Evolutionary conservation across 2,113 vertebrate genomes (phyloP), one percentile per base, ranked within the genome.

Genomic region (Crotophaga sulcirostris): DNA sequence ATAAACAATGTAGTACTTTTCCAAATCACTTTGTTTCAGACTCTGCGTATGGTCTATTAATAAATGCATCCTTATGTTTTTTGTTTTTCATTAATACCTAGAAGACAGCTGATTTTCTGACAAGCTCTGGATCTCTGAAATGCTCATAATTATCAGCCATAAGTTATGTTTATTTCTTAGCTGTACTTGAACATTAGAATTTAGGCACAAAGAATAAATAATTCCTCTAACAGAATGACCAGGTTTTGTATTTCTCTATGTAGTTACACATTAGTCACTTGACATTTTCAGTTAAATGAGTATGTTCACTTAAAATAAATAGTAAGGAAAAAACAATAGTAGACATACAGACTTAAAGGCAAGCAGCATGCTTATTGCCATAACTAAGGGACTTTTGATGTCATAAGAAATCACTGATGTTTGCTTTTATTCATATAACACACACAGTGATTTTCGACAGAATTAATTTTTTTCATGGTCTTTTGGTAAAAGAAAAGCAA

Each of bases 1-100:
- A 96, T 94, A 96, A 98, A 97, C 89, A 97, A 77, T 69, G 70
- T 91, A 97, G 89, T 67, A 86, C 92, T 95, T 96, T 96, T 95
- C 94, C 76, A 95, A 78, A 94, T 87, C 54, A 76, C 33, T 55
- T 36, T 55, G 60, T 88, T 91, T 95, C 94, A 96, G 93, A 83
- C 47, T 56, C 69, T 60, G 18, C 69, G 76, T 44, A 79, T 56
- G n/a, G 79, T 59, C 89, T 93, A 74, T 89, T 96, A 86, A 95
- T 87, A 96, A 96, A 51, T 66, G 34, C 77, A 87, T 16, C 72
- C 52, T 74, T 84, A 40, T 33, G 74, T 80, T 44, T 58, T 93
- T 95, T 93, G 28, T 36, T 97, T 94, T 93, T 86, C 93, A 81
- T 77, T 93, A 91, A 77, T 93, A 52, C 38, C 74, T 80, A 80